A percentile compares a stretch with the other conserved stretches of the same genome.
Conservation (phyloP, 1,140 invertebrate genomes). For the Caenorhabditis remanei region DNA sequence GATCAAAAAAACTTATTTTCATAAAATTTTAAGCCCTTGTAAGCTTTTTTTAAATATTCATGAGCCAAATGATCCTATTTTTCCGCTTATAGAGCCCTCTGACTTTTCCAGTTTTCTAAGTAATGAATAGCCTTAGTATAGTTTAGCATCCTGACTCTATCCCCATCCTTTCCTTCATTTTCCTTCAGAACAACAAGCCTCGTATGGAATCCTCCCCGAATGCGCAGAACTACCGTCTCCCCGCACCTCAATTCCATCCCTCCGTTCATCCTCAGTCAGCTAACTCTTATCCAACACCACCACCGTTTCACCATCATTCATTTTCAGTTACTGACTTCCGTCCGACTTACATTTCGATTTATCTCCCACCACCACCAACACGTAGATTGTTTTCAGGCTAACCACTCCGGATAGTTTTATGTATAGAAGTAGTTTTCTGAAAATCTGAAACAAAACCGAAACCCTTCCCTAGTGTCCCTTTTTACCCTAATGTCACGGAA, state of each 20-base stretch:
- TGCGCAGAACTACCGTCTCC: conserved; percentile 17
- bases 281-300: background rate
- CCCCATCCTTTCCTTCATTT: too few species aligned
- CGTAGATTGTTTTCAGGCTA: conserved; percentile 12
- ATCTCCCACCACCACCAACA: conserved; percentile 1
- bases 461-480: too few species aligned
- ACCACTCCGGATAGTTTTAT: background rate
- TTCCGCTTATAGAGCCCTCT: too few species aligned
- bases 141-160: background rate
- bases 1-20: too few species aligned
- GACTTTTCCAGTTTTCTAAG: too few species aligned
- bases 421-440: too few species aligned
- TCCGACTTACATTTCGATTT: background rate
- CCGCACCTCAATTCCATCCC: background rate
- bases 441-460: too few species aligned
- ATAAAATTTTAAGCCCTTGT: too few species aligned
- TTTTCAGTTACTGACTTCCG: background rate
- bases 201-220: background rate
- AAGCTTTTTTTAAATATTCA: too few species aligned
- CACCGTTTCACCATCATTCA: background rate
- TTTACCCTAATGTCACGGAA: background rate
- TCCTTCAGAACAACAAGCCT: background rate
- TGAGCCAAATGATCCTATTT: too few species aligned
- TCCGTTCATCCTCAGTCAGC: background rate
- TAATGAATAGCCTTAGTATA: background rate